Base-by-base conservation (phyloP, 2,113 vertebrate genomes). In the Pelmatolapia mariae region DNA sequence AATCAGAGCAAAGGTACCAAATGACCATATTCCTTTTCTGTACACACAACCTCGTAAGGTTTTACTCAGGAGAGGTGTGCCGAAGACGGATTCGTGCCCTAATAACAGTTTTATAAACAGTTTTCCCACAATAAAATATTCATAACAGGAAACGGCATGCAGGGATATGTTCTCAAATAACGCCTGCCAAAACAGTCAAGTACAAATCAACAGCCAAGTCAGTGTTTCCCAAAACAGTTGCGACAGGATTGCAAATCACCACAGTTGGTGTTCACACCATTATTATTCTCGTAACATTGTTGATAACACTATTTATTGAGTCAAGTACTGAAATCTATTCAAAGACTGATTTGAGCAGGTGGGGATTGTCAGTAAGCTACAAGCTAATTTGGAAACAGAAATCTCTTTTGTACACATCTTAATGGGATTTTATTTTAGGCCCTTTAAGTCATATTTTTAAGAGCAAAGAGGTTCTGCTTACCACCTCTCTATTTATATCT, bases 1-100 rank as follows among this genome's bases (percentile, higher is more conserved):
- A 97, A 93, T 95, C 97, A 98, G 94, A 97, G 95, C 94, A 98
- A 97, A 97, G 98, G 98, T 98, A 95, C 89, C 9, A 31, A 63
- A 38, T 43, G 80, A 82, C 43, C 80, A 45, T 11, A 12, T 33
- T 59, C 12, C 61, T 80, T 47, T 61, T 52, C 45, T 81, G 24
- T 40, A 16, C 31, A 40, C 76, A 22, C 54, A 33, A 61, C 63
- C 50, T 19, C 31, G 18, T 26, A 24, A 63, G 29, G 38, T 68
- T 43, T 33, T 29, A 31, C 19, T 53, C 15, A 5, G 15, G 57
- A 61, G 13, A 56, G 22, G 12, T 38, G 52, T 47, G 40, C 56
- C 19, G 57, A 56, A 4, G 22, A 22, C 45, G 15, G 12, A 81
- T 29, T 50, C 1, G 40, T 47, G n/a, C 10, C 10, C 63, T 33